A percentile compares a stretch with the other conserved stretches of the same genome.
Conservation (phyloP, 2,113 vertebrate species). For the Hystrix cristata region DNA sequence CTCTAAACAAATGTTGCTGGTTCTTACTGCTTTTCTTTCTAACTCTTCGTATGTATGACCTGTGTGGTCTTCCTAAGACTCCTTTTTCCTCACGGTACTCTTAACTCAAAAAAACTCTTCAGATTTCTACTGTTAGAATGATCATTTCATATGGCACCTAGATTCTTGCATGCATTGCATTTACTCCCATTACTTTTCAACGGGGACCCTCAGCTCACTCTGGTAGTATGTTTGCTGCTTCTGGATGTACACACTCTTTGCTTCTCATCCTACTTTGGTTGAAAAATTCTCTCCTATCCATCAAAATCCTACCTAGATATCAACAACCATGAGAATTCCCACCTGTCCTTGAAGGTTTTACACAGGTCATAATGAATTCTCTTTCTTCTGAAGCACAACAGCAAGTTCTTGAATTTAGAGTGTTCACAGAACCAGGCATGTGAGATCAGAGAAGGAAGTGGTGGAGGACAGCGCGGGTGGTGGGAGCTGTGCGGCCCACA, state of each 20-base stretch:
- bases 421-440: background rate
- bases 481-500: background rate
- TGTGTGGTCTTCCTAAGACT: background rate
- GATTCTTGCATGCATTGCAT: background rate
- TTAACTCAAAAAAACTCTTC: background rate
- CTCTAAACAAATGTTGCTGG: background rate
- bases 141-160: background rate
- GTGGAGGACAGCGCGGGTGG: background rate
- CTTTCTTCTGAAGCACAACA: background rate
- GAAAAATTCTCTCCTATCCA: background rate
- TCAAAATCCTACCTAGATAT: background rate
- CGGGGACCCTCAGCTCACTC: background rate
- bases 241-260: background rate
- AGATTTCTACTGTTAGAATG: background rate
- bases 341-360: background rate
- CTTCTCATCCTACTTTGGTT: background rate
- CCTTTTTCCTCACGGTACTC: background rate
- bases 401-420: background rate
- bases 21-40: background rate
- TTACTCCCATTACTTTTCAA: background rate
- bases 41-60: background rate
- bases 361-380: background rate
- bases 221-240: background rate
- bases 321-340: background rate
- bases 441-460: background rate